Conservation (phyloP, 2,797 vertebrate genomes). For the Clarias laeviceps region DNA sequence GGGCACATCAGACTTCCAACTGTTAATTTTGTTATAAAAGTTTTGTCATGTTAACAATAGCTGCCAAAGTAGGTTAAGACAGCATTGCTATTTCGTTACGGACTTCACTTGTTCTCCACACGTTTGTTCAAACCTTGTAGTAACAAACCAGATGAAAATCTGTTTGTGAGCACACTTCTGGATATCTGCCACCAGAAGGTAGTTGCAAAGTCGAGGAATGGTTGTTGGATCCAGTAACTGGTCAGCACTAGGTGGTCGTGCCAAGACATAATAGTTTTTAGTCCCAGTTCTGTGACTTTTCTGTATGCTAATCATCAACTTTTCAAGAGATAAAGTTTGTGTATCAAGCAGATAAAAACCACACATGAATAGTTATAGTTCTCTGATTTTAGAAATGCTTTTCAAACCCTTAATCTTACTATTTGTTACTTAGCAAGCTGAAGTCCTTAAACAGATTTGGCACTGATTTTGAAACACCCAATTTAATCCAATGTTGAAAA, state of each 20-base stretch:
- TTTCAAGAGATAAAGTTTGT: neutral
- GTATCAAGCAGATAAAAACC: neutral
- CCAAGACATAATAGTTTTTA: neutral
- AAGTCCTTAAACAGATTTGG: slow-evolving; percentile 14
- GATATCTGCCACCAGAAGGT: neutral
- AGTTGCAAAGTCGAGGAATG: neutral
- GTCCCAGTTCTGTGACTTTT: neutral
- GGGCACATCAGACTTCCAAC: slow-evolving; percentile 45
- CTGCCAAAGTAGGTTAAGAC: slow-evolving; percentile 22
- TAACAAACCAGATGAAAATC: neutral
- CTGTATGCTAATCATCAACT: neutral
- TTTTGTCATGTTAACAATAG: slow-evolving; percentile 27
- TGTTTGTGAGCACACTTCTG: neutral
- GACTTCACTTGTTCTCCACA: slow-evolving; percentile 13
- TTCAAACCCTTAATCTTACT: neutral
- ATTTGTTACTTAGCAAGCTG: neutral
- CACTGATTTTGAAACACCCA: slow-evolving; percentile 17
- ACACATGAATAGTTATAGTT: neutral
- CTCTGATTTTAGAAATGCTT: neutral
- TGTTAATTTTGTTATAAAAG: slow-evolving; percentile 12
- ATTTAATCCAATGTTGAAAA: neutral
- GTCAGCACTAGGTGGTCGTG: neutral
- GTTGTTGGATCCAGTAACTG: neutral
- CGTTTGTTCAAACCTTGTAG: neutral
- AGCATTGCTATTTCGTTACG: slow-evolving; percentile 12